Evolutionary conservation across 1,140 invertebrate genomes (phyloP), one percentile per base, ranked within the genome.

Genomic region (Calliopsis andreniformis): DNA sequence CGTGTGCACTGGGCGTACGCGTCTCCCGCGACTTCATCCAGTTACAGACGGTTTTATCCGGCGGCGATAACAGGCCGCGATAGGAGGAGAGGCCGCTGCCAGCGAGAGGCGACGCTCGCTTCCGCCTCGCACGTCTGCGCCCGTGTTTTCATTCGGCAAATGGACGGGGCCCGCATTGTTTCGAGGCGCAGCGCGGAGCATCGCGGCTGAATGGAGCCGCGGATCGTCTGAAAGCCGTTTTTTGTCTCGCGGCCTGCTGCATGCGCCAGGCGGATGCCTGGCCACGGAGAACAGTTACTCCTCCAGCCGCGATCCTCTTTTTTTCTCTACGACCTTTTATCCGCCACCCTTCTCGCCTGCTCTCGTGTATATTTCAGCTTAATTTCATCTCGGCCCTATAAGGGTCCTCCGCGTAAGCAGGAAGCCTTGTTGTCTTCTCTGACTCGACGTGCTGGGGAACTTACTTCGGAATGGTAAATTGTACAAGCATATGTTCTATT

Each of bases 131-230:
- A 59, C 45, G 18, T 63, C 75, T 71, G 25, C 56, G 51, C 30
- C 69, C 32, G 39, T 64, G 49, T 45, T 78, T 73, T 72, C 76
- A 78, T 78, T 78, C 76, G 76, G 58, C 62, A 78, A 72, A 78
- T 78, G 76, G 76, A 64, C 69, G 69, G 47, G 42, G 58, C n/a
- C 10, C 8, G 53, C 42, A 73, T 78, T 78, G 76, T 78, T 64
- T 47, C 35, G 28, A n/a, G 25, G 53, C 55, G 53, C 55, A 45
- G 30, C 76, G 20, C 7, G 25, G 63, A 58, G 53, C 55, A 76
- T 56, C 72, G 53, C 55, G 73, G 55, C 56, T 72, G 68, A 72
- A 64, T 78, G 47, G 75, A 62, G 55, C 67, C 25, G 49, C 68
- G 69, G 69, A 51, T 76, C 73, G 73, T 76, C 73, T 76, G 73